phyloP scores from a whole-genome alignment of 2,113 vertebrate species.

The Acanthisitta chloris region DNA sequence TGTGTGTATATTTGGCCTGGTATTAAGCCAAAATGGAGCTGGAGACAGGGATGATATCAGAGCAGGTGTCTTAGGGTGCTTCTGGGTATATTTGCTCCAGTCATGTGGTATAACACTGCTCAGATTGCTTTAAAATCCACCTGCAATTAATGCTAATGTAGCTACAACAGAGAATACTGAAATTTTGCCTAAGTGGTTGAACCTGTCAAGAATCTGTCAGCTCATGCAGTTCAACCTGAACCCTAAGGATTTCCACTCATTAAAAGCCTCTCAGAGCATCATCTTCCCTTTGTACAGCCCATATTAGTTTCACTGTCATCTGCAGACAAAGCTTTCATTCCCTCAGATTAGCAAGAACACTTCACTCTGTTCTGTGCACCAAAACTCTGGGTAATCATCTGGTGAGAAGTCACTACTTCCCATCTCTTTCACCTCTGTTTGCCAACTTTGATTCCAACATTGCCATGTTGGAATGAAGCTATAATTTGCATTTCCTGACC shows the following conservation, averaged over 20 bases:
- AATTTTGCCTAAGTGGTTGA: background rate
- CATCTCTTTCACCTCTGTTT: background rate
- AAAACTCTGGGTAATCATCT: background rate
- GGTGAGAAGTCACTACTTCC: background rate
- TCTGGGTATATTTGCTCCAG: background rate
- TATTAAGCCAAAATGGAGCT: background rate
- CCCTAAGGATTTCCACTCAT: background rate
- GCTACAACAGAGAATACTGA: background rate
- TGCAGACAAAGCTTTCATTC: background rate
- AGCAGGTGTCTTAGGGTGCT: background rate
- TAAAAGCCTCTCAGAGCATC: background rate
- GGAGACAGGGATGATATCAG: background rate
- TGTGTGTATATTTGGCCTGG: background rate
- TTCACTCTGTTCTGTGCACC: background rate
- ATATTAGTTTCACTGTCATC: background rate
- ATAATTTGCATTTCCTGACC: background rate
- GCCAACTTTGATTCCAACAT: background rate
- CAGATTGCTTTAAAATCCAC: background rate
- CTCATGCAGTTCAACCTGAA: background rate
- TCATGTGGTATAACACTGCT: background rate
- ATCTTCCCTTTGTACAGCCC: background rate
- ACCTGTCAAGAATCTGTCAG: background rate
- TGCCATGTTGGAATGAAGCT: background rate
- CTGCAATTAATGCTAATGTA: background rate
- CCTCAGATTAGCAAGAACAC: background rate